Conservation (phyloP, 2,888 invertebrate species). For the Acleris holmiana region DNA sequence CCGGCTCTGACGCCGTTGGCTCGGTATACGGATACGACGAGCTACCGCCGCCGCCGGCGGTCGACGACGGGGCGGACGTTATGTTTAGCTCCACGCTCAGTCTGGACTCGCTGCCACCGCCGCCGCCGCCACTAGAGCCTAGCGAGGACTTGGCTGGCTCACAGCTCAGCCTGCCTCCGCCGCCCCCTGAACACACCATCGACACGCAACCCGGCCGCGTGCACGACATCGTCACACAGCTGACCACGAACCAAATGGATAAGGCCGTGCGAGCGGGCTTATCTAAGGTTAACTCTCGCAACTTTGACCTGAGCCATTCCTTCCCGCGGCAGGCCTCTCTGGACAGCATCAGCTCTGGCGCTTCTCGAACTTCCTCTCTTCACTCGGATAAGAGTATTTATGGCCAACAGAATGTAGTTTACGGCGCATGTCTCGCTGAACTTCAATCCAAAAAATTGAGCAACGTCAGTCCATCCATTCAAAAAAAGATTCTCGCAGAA, state of each 20-base stretch:
- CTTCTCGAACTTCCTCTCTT: constrained; percentile 73
- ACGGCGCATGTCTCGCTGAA: constrained; percentile 83
- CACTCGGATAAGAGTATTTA: constrained; percentile 73
- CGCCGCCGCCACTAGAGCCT: constrained; percentile 85
- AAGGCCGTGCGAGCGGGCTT: constrained; percentile 66
- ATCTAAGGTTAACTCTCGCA: constrained; percentile 65
- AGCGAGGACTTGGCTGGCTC: constrained; percentile 87
- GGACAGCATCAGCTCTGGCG: constrained; percentile 82
- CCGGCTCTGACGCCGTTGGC: constrained; percentile 59
- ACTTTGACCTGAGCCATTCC: constrained; percentile 64
- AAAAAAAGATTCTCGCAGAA: constrained; percentile 66
- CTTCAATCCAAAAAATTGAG: constrained; percentile 81
- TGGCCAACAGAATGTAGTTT: constrained; percentile 66
- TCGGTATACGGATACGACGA: constrained; percentile 78
- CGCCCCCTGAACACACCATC: constrained; percentile 85
- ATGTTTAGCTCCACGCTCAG: constrained; percentile 91
- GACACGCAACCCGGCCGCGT: constrained; percentile 67
- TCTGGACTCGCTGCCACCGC: constrained; percentile 92
- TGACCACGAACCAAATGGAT: constrained; percentile 70
- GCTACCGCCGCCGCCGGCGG: constrained; percentile 89
- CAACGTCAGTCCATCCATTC: constrained; percentile 66
- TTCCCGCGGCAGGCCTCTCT: constrained; percentile 84
- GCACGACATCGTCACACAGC: constrained; percentile 72
- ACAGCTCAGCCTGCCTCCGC: constrained; percentile 90
- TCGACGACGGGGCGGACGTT: constrained; percentile 74